Evolutionary conservation across 2,888 invertebrate genomes (phyloP).

Genomic region (Chrysolina haemoptera): DNA sequence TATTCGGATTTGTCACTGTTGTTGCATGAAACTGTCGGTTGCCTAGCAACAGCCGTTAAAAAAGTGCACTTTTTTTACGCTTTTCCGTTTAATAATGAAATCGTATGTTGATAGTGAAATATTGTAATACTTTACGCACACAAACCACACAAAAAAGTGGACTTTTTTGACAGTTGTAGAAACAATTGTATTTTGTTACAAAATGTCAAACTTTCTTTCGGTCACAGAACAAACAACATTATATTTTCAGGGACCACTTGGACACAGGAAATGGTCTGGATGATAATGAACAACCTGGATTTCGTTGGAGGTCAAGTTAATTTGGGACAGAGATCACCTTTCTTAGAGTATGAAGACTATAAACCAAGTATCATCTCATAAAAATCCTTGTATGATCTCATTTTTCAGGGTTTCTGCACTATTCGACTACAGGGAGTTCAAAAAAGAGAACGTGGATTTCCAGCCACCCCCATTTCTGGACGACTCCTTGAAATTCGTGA

Average conservation of each 20-base stretch:
- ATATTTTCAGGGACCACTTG: slow-evolving; percentile 79
- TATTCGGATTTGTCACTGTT: no score
- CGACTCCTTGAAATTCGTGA: slow-evolving; percentile 59
- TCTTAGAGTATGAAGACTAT: slow-evolving; percentile 76
- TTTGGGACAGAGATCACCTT: slow-evolving; percentile 78
- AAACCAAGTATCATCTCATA: no score
- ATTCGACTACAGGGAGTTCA: slow-evolving; percentile 67
- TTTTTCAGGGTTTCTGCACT: slow-evolving; percentile 65
- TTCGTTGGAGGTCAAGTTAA: slow-evolving; percentile 72
- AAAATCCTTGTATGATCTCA: slow-evolving; percentile 24
- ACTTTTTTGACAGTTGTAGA: no score
- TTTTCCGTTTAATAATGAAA: no score
- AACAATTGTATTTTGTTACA: no score
- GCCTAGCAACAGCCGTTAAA: no score
- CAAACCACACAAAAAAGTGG: no score
- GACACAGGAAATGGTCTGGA: slow-evolving; percentile 84
- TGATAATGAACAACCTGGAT: slow-evolving; percentile 77
- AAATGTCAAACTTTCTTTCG: no score
- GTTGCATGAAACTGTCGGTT: no score
- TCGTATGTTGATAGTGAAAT: no score
- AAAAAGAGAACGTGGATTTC: slow-evolving; percentile 60
- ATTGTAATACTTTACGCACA: no score
- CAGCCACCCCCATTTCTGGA: slow-evolving; percentile 55
- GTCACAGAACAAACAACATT: slow-evolving; percentile 3
- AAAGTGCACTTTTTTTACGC: no score